Conservation (phyloP, 2,888 invertebrate species). For the Stenichneumon culpator region DNA sequence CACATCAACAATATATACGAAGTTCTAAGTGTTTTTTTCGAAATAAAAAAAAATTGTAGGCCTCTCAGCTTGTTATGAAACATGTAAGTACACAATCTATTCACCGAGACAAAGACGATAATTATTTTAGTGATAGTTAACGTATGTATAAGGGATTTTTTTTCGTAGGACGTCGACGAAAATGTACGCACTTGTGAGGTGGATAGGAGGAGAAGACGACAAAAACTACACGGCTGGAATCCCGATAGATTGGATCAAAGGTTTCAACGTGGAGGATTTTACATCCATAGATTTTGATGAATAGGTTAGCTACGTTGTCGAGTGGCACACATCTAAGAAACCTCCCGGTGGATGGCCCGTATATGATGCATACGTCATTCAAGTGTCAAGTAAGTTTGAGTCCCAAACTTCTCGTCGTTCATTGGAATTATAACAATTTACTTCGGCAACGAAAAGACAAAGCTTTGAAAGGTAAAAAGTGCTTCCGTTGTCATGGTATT, state of each 20-base stretch:
- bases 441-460: no score
- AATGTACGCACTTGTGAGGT: slow-evolving; percentile 1
- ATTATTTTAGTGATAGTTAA: neutral
- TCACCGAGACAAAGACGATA: no score
- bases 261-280: neutral
- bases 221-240: slow-evolving; percentile 9
- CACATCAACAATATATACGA: no score
- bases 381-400: slow-evolving; percentile 18
- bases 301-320: neutral
- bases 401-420: no score
- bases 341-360: slow-evolving; percentile 31
- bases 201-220: neutral
- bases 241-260: neutral
- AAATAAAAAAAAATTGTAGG: no score
- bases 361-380: slow-evolving; percentile 27
- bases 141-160: neutral
- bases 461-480: no score
- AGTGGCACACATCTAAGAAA: slow-evolving; percentile 22
- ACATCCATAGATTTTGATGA: neutral
- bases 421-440: no score
- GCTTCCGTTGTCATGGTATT: no score
- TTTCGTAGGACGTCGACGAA: neutral
- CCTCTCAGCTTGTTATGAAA: no score
- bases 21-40: no score
- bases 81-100: no score